Conservation (phyloP, 2,888 invertebrate species). For the Clitarchus hookeri region DNA sequence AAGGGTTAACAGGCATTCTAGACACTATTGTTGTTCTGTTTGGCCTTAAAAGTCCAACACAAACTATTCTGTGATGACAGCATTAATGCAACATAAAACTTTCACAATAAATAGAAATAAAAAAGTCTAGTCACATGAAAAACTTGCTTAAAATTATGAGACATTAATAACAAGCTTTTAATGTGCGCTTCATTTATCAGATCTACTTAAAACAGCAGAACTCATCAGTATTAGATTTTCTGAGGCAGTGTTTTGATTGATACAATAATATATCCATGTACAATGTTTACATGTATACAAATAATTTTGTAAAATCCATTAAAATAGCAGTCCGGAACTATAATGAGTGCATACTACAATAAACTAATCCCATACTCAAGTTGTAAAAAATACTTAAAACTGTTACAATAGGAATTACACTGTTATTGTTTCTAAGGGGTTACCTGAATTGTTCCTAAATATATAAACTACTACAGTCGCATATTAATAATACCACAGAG, state of each 20-base stretch:
- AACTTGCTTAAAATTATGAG: background rate
- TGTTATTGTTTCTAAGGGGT: background rate
- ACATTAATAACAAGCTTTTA: background rate
- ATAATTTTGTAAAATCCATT: slow-evolving; percentile 5
- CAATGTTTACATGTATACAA: background rate
- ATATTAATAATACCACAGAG: background rate
- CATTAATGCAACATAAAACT: background rate
- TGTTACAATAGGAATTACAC: background rate
- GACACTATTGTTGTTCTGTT: background rate
- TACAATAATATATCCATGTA: background rate
- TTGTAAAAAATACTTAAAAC: background rate
- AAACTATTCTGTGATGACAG: background rate
- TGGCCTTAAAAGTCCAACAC: background rate
- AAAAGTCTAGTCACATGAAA: background rate
- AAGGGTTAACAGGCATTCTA: background rate
- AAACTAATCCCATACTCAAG: background rate
- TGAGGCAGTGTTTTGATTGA: slow-evolving; percentile 6
- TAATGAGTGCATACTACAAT: background rate
- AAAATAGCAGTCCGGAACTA: background rate
- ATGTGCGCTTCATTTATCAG: slow-evolving; percentile 7
- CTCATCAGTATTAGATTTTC: background rate
- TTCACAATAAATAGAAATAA: background rate
- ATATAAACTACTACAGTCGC: background rate
- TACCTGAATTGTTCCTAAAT: background rate
- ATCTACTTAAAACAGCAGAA: slow-evolving; percentile 14